Evolutionary conservation across 1,140 invertebrate species (phyloP), one percentile per base, ranked within the genome.

Genomic region (Drosophila truncata): DNA sequence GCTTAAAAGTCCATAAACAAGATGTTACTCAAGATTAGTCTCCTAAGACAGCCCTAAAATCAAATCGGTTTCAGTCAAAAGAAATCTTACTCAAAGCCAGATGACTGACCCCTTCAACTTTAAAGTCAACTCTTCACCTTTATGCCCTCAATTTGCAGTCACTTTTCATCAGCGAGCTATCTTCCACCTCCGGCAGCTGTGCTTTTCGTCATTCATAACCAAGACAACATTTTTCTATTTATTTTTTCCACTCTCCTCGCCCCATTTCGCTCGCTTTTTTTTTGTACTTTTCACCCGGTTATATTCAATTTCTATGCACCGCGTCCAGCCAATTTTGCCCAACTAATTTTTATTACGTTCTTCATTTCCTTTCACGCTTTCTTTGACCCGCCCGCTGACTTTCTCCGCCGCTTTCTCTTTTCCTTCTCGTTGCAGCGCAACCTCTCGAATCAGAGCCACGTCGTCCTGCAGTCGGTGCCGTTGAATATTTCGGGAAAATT

Each of bases 401-500:
- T 46, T 74, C 46, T 66, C 42, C 49, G 11, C 37, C 58, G 59
- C 47, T 27, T 20, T 54, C 70, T 60, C 49, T 55, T 62, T 31
- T 35, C 23, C 20, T 47, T 37, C 49, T 29, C 52, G 23, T 33
- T 47, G 39, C 50, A 95, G 95, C 94, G 93, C 85, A 93, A 93
- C 66, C 92, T 94, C 63, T 95, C 95, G 80, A 95, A 95, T 88
- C 94, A 94, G 77, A 95, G 95, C 61, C 94, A 95, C 80, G 94
- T 96, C 60, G 94, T 94, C 35, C 92, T 96, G 52, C 93, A 93
- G 73, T 92, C 94, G 66, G 94, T 96, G 41, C 93, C 94, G 77
- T 92, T 94, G 69, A 94, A 94, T 58, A 95, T 96, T 35, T 95
- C 95, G 55, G 96, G 96, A 0, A 93, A 93, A 60, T 97, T 96